Percentiles rank a stretch among this genome's conserved stretches.
phyloP scores from a whole-genome alignment of 2,888 invertebrate genomes.

The Nemoura dubitans region DNA sequence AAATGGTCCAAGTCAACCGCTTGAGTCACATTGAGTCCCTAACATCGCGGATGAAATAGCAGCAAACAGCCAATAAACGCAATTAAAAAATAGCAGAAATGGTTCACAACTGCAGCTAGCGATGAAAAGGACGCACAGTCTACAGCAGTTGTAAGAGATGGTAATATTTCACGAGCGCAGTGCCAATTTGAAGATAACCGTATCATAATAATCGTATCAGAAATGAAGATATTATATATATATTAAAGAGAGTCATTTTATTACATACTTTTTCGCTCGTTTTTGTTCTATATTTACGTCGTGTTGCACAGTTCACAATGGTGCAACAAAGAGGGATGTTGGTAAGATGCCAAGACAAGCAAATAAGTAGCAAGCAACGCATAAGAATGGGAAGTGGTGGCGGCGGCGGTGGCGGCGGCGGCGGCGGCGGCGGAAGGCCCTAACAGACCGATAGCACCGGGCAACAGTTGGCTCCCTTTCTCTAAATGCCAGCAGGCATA shows the following conservation, averaged over 20 bases:
- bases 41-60: background rate
- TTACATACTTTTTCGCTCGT: background rate
- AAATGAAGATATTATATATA: slow-evolving; percentile 8
- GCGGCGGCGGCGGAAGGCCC: background rate
- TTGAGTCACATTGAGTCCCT: too few species aligned
- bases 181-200: background rate
- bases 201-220: background rate
- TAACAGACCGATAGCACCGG: background rate
- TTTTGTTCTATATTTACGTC: slow-evolving; percentile 3
- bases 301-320: slow-evolving; percentile 23
- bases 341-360: slow-evolving; percentile 36
- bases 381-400: slow-evolving; percentile 7
- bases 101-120: background rate
- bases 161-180: too few species aligned
- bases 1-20: too few species aligned
- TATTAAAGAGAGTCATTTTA: background rate
- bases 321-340: slow-evolving; percentile 20
- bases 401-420: background rate
- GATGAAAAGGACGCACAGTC: too few species aligned
- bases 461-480: slow-evolving; percentile 26
- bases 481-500: background rate
- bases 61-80: background rate
- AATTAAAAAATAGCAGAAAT: background rate
- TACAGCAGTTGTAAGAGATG: too few species aligned
- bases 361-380: background rate